A percentile compares a stretch with the other conserved stretches of the same genome.
Evolutionary conservation across 2,797 vertebrate genomes (phyloP).

Genomic region (Falco novaeseelandiae): DNA sequence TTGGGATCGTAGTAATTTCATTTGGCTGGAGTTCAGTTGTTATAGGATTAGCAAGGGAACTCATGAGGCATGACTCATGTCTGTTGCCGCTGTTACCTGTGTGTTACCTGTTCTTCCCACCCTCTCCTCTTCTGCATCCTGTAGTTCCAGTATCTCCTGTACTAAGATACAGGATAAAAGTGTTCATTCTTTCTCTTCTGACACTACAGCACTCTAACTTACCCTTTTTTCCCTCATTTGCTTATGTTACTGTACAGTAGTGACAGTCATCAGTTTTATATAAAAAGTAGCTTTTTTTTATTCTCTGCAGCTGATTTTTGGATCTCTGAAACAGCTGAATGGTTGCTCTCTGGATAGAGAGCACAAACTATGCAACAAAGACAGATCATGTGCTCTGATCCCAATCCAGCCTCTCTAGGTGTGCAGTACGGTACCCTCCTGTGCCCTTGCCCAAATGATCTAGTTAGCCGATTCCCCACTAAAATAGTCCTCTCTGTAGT

Average conservation of each 20-base stretch:
- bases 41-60: background rate
- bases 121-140: background rate
- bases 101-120: background rate
- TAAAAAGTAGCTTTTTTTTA: background rate
- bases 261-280: background rate
- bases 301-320: background rate
- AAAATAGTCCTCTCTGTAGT: background rate
- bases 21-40: background rate
- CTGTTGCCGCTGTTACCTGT: background rate
- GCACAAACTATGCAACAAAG: background rate
- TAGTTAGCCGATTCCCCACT: background rate
- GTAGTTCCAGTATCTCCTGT: background rate
- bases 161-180: background rate
- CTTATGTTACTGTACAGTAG: background rate
- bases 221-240: background rate
- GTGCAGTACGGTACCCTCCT: background rate
- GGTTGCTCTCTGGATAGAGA: background rate
- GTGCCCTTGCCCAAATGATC: background rate
- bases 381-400: background rate
- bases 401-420: background rate
- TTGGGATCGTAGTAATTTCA: background rate
- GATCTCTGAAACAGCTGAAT: background rate
- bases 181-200: background rate
- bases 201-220: background rate
- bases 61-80: rapidly evolving